These are phyloP conservation scores for Lacerta viridis DNA, from an alignment of 2,797 vertebrate genomes.

Conservation along the genomic window DNA sequence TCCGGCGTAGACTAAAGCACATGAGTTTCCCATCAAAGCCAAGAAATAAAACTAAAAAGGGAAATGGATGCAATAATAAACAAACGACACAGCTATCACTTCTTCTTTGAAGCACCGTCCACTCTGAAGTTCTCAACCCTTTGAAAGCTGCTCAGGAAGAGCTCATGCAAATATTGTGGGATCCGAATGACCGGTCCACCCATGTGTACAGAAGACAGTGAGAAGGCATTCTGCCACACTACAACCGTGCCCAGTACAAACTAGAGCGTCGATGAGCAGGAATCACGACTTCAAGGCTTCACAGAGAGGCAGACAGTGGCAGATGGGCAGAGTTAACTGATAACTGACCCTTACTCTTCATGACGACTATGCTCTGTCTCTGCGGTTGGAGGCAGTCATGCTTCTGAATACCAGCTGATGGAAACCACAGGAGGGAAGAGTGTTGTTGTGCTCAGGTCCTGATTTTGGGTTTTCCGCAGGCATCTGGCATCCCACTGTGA, in stretches of 20 bases:
- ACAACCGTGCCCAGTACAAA: background rate
- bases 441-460: no score
- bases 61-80: background rate
- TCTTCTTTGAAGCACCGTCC: background rate
- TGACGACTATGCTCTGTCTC: no score
- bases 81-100: no score
- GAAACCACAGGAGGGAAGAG: no score
- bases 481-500: no score
- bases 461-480: no score
- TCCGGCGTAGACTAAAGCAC: background rate
- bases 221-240: background rate
- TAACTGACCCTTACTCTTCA: no score
- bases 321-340: background rate
- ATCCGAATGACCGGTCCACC: background rate
- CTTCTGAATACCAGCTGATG: no score
- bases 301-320: background rate
- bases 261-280: background rate
- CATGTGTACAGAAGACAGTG: background rate
- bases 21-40: background rate
- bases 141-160: background rate
- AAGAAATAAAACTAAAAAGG: background rate
- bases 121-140: background rate
- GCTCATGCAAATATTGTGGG: background rate
- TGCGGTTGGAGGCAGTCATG: no score
- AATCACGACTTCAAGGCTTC: background rate